Evolutionary conservation across 2,113 vertebrate species (phyloP).

Genomic region (Solea senegalensis): DNA sequence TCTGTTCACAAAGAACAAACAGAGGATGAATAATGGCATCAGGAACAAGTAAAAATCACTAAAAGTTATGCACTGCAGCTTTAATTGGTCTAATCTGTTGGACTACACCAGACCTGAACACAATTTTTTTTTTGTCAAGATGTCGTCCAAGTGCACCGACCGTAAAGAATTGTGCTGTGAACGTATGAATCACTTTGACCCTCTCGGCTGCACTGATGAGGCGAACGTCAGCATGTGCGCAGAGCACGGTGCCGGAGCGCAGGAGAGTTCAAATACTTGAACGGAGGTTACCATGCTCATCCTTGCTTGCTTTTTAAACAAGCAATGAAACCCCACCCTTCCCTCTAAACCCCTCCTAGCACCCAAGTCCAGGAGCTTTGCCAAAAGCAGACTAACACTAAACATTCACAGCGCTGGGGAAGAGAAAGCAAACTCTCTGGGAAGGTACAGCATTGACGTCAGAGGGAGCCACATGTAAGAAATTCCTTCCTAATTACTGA

Average conservation of each 20-base stretch:
- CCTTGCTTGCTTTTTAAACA: constrained; percentile 62
- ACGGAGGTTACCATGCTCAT: constrained; percentile 56
- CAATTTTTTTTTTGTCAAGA: not conserved
- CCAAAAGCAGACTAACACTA: constrained; percentile 75
- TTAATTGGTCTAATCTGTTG: not conserved
- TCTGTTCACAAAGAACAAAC: no score
- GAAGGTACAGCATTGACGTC: constrained; percentile 84
- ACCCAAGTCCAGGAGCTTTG: constrained; percentile 67
- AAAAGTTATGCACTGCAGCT: not conserved
- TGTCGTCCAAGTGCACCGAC: not conserved
- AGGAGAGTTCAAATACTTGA: constrained; percentile 48
- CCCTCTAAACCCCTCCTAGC: constrained; percentile 59
- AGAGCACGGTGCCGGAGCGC: constrained; percentile 25
- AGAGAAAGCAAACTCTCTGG: constrained; percentile 72
- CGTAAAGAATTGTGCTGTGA: constrained; percentile 11
- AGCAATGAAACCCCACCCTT: constrained; percentile 66
- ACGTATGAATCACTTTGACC: constrained; percentile 17
- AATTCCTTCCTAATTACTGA: constrained; percentile 80
- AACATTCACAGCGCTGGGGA: constrained; percentile 65
- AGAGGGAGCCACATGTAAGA: constrained; percentile 83
- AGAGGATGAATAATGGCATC: no score
- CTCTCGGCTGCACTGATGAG: constrained; percentile 25
- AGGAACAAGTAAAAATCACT: no score
- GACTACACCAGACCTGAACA: not conserved
- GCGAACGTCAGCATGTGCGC: constrained; percentile 8